Evolutionary conservation across 2,797 vertebrate genomes (phyloP).

Genomic region (Moxostoma hubbsi): DNA sequence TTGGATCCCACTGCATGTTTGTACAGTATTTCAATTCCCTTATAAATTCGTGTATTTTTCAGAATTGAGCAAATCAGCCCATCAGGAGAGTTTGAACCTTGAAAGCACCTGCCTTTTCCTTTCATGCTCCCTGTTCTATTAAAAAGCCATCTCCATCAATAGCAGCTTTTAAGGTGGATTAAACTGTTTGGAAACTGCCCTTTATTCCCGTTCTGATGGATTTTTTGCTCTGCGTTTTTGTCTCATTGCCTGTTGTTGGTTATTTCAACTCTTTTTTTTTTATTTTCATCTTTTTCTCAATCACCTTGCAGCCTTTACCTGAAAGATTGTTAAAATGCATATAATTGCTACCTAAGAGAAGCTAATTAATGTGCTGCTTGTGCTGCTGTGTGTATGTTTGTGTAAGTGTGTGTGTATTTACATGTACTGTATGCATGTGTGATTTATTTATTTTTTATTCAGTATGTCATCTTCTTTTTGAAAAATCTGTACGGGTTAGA

Average conservation of each 20-base stretch:
- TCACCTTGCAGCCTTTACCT: constrained; percentile 57
- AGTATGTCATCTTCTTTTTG: constrained; percentile 15
- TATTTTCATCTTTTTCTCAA: constrained; percentile 29
- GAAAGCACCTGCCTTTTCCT: constrained; percentile 43
- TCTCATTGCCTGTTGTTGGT: constrained; percentile 47
- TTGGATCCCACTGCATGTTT: background rate
- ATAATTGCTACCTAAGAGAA: constrained; percentile 58
- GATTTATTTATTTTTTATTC: constrained; percentile 14
- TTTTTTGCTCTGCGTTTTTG: constrained; percentile 35
- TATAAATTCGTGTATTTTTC: constrained; percentile 30
- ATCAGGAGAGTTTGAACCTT: constrained; percentile 47
- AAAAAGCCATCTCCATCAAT: constrained; percentile 25
- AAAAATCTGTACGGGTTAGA: background rate
- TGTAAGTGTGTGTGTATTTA: constrained; percentile 7
- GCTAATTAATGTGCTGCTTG: constrained; percentile 53
- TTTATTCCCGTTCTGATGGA: constrained; percentile 39
- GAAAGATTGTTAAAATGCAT: constrained; percentile 57
- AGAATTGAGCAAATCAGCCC: constrained; percentile 27
- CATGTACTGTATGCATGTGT: constrained; percentile 4
- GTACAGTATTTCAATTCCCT: background rate
- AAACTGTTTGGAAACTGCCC: constrained; percentile 27
- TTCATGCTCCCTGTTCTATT: constrained; percentile 23
- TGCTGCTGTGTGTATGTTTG: constrained; percentile 12
- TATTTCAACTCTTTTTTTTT: constrained; percentile 29
- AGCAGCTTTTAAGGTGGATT: constrained; percentile 38